Percentiles rank a stretch among this genome's conserved stretches.
Conservation (phyloP, 1,140 invertebrate genomes). For the Aphidius ervi region DNA sequence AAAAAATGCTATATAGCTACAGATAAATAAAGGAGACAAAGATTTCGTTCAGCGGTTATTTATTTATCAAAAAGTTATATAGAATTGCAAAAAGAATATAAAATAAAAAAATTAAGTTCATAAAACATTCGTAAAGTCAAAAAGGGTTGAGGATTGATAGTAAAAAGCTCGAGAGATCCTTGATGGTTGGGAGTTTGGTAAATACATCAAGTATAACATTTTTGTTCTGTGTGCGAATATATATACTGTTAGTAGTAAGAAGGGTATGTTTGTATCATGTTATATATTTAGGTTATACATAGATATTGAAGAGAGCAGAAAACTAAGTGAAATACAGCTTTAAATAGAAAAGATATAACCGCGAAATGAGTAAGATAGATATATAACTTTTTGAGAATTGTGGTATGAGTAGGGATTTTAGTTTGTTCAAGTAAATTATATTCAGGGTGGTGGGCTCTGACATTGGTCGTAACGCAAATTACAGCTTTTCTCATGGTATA, state of each 20-base stretch:
- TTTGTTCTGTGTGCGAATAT: slow-evolving; percentile 8
- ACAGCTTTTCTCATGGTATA: slow-evolving; percentile 34
- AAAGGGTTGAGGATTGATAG: slow-evolving; percentile 26
- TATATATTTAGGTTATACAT: neutral
- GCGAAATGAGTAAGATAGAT: slow-evolving; percentile 24
- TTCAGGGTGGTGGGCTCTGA: slow-evolving; percentile 45
- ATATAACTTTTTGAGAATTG: slow-evolving; percentile 1
- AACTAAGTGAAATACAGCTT: no score
- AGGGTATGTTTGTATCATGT: no score
- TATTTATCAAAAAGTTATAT: slow-evolving; percentile 2
- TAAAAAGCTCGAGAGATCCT: slow-evolving; percentile 13
- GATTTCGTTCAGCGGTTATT: slow-evolving; percentile 23
- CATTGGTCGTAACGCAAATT: slow-evolving; percentile 49
- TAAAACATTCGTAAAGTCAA: slow-evolving; percentile 50
- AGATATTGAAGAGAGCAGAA: slow-evolving; percentile 2
- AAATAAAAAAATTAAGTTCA: slow-evolving; percentile 23
- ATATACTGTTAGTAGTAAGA: no score
- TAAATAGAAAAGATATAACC: slow-evolving; percentile 4
- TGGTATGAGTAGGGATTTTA: slow-evolving; percentile 41
- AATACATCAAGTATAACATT: slow-evolving; percentile 34
- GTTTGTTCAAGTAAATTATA: slow-evolving; percentile 55
- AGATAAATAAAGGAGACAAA: no score
- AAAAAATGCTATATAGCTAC: slow-evolving; percentile 42
- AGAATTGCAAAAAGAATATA: no score
- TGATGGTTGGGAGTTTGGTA: slow-evolving; percentile 20